phyloP scores from a whole-genome alignment of 2,113 vertebrate species.

The Percina caprodes region DNA sequence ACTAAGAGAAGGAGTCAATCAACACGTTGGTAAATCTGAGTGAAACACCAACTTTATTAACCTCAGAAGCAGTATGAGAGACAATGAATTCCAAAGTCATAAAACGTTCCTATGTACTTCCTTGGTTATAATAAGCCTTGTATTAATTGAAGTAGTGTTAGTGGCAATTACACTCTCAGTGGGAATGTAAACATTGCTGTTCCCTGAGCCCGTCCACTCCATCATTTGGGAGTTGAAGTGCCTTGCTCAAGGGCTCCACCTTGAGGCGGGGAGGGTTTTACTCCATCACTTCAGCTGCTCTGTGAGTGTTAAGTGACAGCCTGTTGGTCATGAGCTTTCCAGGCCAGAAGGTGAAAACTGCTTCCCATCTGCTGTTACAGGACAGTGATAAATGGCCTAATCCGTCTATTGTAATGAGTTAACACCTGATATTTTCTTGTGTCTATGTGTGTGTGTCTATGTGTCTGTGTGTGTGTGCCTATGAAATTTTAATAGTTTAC shows the following conservation, averaged over 20 bases:
- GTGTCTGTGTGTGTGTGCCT: neutral
- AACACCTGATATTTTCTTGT: slow-evolving; percentile 18
- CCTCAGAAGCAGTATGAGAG: too few species aligned
- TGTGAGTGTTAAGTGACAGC: neutral
- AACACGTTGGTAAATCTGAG: neutral
- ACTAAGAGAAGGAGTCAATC: neutral
- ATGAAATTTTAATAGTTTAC: slow-evolving; percentile 28
- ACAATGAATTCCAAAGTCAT: neutral
- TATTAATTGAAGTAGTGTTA: neutral
- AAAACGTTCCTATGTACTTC: neutral
- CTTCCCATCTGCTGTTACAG: slow-evolving; percentile 53
- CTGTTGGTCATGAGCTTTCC: slow-evolving; percentile 26
- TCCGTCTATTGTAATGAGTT: slow-evolving; percentile 28
- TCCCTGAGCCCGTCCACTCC: neutral
- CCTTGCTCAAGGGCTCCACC: slow-evolving; percentile 54
- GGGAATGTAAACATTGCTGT: slow-evolving; percentile 5
- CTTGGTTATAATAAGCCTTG: neutral
- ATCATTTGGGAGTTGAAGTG: neutral
- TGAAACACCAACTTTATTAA: neutral
- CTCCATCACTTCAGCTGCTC: slow-evolving; percentile 5
- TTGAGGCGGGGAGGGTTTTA: slow-evolving; percentile 10
- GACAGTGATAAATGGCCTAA: slow-evolving; percentile 36
- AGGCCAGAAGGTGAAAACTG: slow-evolving; percentile 38
- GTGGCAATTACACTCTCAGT: neutral
- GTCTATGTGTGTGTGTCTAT: slow-evolving; percentile 12